phyloP scores from a whole-genome alignment of 2,888 invertebrate genomes.

The Congeria kusceri region DNA sequence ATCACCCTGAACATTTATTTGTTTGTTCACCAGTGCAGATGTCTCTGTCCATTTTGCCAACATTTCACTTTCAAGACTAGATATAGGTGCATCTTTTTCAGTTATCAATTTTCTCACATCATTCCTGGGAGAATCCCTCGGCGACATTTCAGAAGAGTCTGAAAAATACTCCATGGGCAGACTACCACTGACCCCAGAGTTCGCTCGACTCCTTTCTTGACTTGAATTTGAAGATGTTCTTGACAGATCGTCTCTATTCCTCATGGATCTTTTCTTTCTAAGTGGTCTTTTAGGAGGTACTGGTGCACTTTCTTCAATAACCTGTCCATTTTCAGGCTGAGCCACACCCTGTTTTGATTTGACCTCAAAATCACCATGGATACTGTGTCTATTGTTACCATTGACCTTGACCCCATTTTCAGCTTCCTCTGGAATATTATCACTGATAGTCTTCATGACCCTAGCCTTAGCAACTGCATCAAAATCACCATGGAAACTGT shows the following conservation, averaged over 20 bases:
- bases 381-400: not conserved
- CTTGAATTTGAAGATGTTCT: slow-evolving; percentile 22
- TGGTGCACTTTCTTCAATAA: not conserved
- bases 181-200: slow-evolving; percentile 9
- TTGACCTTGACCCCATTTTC: not conserved
- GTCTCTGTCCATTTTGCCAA: not conserved
- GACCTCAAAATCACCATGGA: not conserved
- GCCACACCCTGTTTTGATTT: not conserved
- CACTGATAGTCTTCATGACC: not conserved
- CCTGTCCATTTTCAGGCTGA: not conserved
- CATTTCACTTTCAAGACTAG: slow-evolving; percentile 7
- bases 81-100: slow-evolving; percentile 1
- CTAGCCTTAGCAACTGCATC: not conserved
- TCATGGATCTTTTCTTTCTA: slow-evolving; percentile 55
- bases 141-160: slow-evolving; percentile 58
- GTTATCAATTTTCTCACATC: not conserved
- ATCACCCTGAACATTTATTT: not conserved
- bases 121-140: slow-evolving; percentile 23
- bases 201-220: slow-evolving; percentile 9
- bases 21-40: not conserved
- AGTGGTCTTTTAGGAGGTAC: slow-evolving; percentile 55
- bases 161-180: slow-evolving; percentile 62
- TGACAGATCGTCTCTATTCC: slow-evolving; percentile 20
- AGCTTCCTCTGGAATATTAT: not conserved
- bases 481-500: not conserved